Conservation (phyloP, 2,797 vertebrate genomes). For the Prionace glauca region DNA sequence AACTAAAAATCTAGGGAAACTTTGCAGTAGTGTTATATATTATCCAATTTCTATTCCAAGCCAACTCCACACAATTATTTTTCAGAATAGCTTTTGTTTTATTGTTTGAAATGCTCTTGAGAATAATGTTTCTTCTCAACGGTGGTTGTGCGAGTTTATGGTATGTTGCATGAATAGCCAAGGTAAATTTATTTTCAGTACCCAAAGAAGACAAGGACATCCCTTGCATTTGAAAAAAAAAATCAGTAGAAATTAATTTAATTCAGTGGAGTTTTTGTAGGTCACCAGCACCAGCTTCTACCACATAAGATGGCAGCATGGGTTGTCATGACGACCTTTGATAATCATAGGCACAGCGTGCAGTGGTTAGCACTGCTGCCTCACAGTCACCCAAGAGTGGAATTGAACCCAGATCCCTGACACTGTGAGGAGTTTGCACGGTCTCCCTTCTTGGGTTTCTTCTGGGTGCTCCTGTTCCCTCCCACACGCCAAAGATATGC, state of each 20-base stretch:
- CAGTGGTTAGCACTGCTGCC: too few species aligned
- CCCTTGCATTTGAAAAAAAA: background rate
- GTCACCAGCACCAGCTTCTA: background rate
- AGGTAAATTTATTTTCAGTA: background rate
- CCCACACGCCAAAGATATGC: too few species aligned
- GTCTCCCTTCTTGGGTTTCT: too few species aligned
- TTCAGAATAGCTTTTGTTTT: background rate
- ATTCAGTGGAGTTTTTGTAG: background rate
- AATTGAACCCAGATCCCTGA: too few species aligned
- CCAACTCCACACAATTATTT: background rate
- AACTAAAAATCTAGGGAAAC: constrained; percentile 8
- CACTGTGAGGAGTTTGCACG: too few species aligned
- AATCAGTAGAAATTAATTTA: background rate
- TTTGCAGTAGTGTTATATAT: background rate
- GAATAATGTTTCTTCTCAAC: background rate
- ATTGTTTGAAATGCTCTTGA: background rate
- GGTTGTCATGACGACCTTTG: background rate
- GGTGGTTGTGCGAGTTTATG: background rate
- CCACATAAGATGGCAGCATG: background rate
- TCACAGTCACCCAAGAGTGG: too few species aligned
- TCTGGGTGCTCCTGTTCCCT: too few species aligned
- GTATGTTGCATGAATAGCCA: background rate
- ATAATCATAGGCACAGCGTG: background rate
- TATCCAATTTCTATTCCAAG: background rate
- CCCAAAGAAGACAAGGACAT: background rate